These are phyloP conservation scores for Enteromius thamalakanensis DNA, from an alignment of 2,797 vertebrate genomes.

Conservation along the genomic window DNA sequence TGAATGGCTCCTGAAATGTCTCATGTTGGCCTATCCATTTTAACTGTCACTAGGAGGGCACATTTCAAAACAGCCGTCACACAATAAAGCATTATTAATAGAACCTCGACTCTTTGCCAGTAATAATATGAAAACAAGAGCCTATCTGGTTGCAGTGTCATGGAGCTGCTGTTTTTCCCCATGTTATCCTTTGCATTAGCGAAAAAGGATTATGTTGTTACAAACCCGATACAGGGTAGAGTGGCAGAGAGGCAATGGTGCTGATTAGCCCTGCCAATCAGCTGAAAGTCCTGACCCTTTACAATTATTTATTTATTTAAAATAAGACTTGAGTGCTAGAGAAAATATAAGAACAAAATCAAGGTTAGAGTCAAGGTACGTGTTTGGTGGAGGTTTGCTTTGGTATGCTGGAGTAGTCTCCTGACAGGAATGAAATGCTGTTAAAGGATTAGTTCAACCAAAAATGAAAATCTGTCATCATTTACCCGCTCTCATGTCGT, in stretches of 20 bases:
- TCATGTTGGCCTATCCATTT: slow-evolving; percentile 32
- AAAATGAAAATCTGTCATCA: neutral
- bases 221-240: slow-evolving; percentile 50
- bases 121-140: slow-evolving; percentile 45
- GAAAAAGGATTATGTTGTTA: slow-evolving; percentile 49
- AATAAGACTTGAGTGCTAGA: slow-evolving; percentile 47
- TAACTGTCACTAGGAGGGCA: slow-evolving; percentile 33
- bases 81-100: slow-evolving; percentile 23
- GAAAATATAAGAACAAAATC: slow-evolving; percentile 40
- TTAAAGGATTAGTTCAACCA: slow-evolving; percentile 27
- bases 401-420: neutral
- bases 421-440: slow-evolving; percentile 33
- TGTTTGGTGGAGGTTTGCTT: slow-evolving; percentile 23
- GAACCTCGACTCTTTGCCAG: slow-evolving; percentile 49
- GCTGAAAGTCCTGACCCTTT: slow-evolving; percentile 59
- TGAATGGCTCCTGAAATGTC: neutral
- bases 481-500: neutral
- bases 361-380: slow-evolving; percentile 12
- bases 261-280: slow-evolving; percentile 59
- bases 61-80: slow-evolving; percentile 55
- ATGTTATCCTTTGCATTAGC: slow-evolving; percentile 41
- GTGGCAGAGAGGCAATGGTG: slow-evolving; percentile 42
- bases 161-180: slow-evolving; percentile 51
- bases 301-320: slow-evolving; percentile 61
- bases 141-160: slow-evolving; percentile 47